Evolutionary conservation across 2,888 invertebrate genomes (phyloP), one percentile per base, ranked within the genome.

Genomic region (Atherix ibis): DNA sequence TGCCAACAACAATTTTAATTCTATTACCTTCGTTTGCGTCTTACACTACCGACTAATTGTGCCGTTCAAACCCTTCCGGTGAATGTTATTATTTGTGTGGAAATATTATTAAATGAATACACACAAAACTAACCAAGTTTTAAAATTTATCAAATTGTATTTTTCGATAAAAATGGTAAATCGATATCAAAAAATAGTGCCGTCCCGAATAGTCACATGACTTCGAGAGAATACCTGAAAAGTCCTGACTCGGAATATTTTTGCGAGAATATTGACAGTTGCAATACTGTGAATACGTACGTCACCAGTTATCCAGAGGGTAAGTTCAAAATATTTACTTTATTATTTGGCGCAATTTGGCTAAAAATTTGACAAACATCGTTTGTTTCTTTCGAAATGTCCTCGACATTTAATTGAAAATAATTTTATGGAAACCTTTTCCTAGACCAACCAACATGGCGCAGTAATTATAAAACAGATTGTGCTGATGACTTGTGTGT

Each of bases 381-480:
- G n/a, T n/a, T n/a, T n/a, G n/a, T n/a, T n/a, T n/a, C n/a, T n/a
- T n/a, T n/a, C n/a, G n/a, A n/a, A n/a, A n/a, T n/a, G n/a, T n/a
- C n/a, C n/a, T n/a, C n/a, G n/a, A n/a, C n/a, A n/a, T n/a, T n/a
- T n/a, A n/a, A n/a, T n/a, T n/a, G n/a, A n/a, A n/a, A n/a, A n/a
- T n/a, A n/a, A n/a, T n/a, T n/a, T n/a, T n/a, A n/a, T n/a, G n/a
- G n/a, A n/a, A n/a, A n/a, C n/a, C n/a, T n/a, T n/a, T n/a, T n/a
- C n/a, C n/a, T n/a, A n/a, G 55, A 70, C 10, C 80, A 83, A 48
- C 80, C 82, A 1, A 77, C 74, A 40, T 84, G 83, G 83, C 65
- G 80, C 31, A 74, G 78, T 0, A 83, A 82, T 53, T 83, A 83
- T 49, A 71, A 70, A 39, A 76, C 81, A 8, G 85, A 85, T 54